Evolutionary conservation across 1,140 invertebrate genomes (phyloP).

Genomic region (Maniola jurtina): DNA sequence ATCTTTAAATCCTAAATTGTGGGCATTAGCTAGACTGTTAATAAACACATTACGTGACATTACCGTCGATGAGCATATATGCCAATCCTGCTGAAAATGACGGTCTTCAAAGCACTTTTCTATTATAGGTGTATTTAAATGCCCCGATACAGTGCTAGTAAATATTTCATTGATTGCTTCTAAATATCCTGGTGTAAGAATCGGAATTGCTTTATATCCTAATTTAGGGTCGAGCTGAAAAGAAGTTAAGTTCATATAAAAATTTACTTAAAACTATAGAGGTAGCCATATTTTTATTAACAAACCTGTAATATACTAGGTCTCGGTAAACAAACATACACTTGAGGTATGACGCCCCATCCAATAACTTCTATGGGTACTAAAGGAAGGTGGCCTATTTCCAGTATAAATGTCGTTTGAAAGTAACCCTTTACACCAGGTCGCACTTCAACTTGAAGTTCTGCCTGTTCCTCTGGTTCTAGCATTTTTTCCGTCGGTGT

Average conservation of each 20-base stretch:
- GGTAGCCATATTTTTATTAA: not conserved
- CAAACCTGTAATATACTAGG: constrained; percentile 45
- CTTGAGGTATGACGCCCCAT: constrained; percentile 70
- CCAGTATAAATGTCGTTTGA: constrained; percentile 55
- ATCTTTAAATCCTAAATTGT: too few species aligned
- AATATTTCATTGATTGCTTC: constrained; percentile 56
- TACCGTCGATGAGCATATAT: constrained; percentile 63
- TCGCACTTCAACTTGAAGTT: constrained; percentile 54
- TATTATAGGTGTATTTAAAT: constrained; percentile 52
- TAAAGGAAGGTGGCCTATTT: constrained; percentile 62
- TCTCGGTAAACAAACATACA: constrained; percentile 57
- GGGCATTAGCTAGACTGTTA: not conserved
- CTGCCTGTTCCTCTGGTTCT: constrained; percentile 48
- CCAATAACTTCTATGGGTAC: constrained; percentile 66
- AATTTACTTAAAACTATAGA: constrained; percentile 7
- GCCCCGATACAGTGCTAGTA: constrained; percentile 38
- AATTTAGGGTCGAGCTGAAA: constrained; percentile 48
- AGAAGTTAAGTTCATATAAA: constrained; percentile 1
- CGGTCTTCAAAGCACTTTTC: constrained; percentile 67
- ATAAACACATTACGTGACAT: not conserved
- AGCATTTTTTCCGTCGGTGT: constrained; percentile 51
- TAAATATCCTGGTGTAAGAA: constrained; percentile 60
- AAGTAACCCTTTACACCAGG: constrained; percentile 68
- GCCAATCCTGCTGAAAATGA: constrained; percentile 52
- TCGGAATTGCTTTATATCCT: constrained; percentile 58